Conservation (phyloP, 53 echinoderm and acorn worm genomes). For the Holothuria scabra region DNA sequence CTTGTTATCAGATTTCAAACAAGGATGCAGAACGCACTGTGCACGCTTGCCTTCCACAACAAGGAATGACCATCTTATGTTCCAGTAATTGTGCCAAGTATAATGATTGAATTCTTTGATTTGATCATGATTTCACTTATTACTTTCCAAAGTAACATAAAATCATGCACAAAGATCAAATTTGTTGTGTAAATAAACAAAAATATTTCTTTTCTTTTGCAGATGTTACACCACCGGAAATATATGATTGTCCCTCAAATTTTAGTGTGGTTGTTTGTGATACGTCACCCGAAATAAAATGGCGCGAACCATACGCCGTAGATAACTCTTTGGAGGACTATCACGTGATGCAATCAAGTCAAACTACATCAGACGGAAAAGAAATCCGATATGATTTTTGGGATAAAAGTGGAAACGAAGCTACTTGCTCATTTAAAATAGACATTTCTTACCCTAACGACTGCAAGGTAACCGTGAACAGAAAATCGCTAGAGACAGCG, state of each 20-base stretch:
- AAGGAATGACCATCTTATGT: too few relatives aligned
- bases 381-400: background rate
- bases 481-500: background rate
- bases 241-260: slow-evolving; percentile 8
- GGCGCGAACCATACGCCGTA: background rate
- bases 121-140: too few relatives aligned
- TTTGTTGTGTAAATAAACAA: background rate
- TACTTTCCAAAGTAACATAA: too few relatives aligned
- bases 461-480: background rate
- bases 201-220: background rate
- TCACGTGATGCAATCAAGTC: background rate
- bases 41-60: too few relatives aligned
- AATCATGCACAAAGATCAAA: too few relatives aligned
- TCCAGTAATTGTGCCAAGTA: too few relatives aligned
- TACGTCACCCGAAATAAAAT: background rate
- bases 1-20: too few relatives aligned
- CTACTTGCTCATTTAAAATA: background rate
- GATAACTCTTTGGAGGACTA: background rate
- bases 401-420: background rate
- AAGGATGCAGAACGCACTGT: too few relatives aligned
- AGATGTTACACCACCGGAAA: slow-evolving; percentile 7
- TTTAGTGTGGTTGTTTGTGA: background rate
- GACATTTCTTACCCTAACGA: background rate
- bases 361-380: background rate
- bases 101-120: too few relatives aligned